Evolutionary conservation across 2,888 invertebrate genomes (phyloP), one percentile per base, ranked within the genome.

Genomic region (Oscheius sp.): DNA sequence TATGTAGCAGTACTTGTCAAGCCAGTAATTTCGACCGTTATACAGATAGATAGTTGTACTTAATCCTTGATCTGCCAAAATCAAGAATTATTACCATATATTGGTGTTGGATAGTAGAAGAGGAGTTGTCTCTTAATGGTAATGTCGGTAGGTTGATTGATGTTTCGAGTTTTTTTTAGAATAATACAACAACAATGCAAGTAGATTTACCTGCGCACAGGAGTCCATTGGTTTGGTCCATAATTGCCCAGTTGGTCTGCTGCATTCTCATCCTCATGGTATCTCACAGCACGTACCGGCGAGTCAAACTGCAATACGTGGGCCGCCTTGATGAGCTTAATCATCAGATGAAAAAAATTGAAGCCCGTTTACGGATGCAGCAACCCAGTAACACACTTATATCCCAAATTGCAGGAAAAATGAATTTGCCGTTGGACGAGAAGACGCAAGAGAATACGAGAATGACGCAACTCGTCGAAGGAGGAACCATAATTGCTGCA

Each of bases 321-420:
- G 22, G 17, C 14, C 59, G 59, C 2, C 30, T 59, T 6, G 41
- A 41, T n/a, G 41, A 41, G n/a, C 12, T 59, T 26, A 44, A 59
- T n/a, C 12, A 28, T 28, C 44, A 59, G 26, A 14, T 59, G 59
- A 41, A 9, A 8, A 41, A n/a, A 22, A 44, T 59, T 26, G 59
- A 59, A 41, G 17, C 24, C 8, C 59, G 44, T 22, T 28, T 59
- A 8, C 59, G 59, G 12, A 59, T 59, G 59, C 59, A 59, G 24
- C 44, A 59, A 30, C 59, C 59, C 12, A 59, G 26, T 17, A 59
- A 44, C 41, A 24, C n/a, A 28, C 44, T 59, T 3, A 41, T 59
- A 1, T 24, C 20, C 3, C 38, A 26, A 28, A 59, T 59, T 20
- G 59, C 59, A 3, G 44, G 44, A 26, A 59, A 59, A 30, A 44